phyloP scores from a whole-genome alignment of 2,113 vertebrate genomes.

The Ascaphus truei region DNA sequence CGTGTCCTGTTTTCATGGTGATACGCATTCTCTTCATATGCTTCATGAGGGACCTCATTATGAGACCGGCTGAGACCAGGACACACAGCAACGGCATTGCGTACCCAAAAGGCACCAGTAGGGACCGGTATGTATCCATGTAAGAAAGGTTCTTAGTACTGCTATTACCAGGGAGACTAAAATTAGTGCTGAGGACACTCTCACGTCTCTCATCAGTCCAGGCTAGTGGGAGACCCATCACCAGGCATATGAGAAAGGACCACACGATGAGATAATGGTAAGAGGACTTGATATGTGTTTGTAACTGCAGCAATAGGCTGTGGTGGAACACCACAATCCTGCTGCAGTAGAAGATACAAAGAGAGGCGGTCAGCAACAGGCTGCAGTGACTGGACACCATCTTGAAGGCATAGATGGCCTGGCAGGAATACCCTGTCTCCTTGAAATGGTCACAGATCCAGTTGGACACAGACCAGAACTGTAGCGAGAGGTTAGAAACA shows the following conservation, averaged over 20 bases:
- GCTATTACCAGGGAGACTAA: background rate
- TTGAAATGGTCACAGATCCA: background rate
- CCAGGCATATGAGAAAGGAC: background rate
- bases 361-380: background rate
- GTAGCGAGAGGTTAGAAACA: background rate
- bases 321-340: background rate
- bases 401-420: background rate
- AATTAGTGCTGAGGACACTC: too few relatives aligned
- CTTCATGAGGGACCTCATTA: too few relatives aligned
- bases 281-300: background rate
- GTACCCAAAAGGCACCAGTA: background rate
- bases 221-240: background rate
- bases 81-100: background rate
- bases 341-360: slow-evolving; percentile 4
- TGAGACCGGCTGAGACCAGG: background rate
- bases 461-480: background rate
- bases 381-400: background rate
- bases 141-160: background rate
- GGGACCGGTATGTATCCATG: background rate
- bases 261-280: background rate
- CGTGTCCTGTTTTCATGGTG: too few relatives aligned
- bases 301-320: background rate
- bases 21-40: too few relatives aligned
- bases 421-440: background rate
- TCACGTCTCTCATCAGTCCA: background rate